These are phyloP conservation scores for Dasysyrphus albostriatus DNA, from an alignment of 2,888 invertebrate genomes.

Conservation along the genomic window DNA sequence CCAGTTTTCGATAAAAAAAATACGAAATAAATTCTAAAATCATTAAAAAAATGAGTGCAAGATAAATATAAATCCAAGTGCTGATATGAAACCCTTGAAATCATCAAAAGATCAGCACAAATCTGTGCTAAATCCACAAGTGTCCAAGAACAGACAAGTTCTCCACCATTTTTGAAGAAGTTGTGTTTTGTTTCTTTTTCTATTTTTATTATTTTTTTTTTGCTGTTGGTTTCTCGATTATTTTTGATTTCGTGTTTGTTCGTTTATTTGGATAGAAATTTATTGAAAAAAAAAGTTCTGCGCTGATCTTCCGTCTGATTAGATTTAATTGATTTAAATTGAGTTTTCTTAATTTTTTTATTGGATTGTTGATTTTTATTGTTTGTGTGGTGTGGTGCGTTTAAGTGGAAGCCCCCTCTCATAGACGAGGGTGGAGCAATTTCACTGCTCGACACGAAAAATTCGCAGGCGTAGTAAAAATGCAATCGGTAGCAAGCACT, in stretches of 20 bases:
- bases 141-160: conserved; percentile 68
- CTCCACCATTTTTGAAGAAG: conserved; percentile 76
- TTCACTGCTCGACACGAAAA: conserved; percentile 17
- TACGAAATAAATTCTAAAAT: conserved; percentile 34
- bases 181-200: conserved; percentile 63
- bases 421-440: conserved; percentile 42
- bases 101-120: conserved; percentile 59
- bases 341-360: conserved; percentile 31
- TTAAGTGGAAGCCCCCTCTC: conserved; percentile 20
- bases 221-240: conserved; percentile 39
- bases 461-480: conserved; percentile 35
- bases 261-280: conserved; percentile 44
- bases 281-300: conserved; percentile 22
- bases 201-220: conserved; percentile 35
- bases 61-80: conserved; percentile 41
- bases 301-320: conserved; percentile 57
- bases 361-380: conserved; percentile 52
- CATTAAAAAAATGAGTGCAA: conserved; percentile 31
- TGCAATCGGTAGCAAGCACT: conserved; percentile 72
- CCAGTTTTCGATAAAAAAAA: conserved; percentile 49
- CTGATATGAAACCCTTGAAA: conserved; percentile 57
- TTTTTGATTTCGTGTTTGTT: conserved; percentile 18
- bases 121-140: conserved; percentile 72
- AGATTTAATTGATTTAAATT: conserved; percentile 74
- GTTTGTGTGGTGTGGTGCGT: conserved; percentile 52